A percentile compares a stretch with the other conserved stretches of the same genome.
Evolutionary conservation across 2,113 vertebrate species (phyloP).

Genomic region (Rissa tridactyla): DNA sequence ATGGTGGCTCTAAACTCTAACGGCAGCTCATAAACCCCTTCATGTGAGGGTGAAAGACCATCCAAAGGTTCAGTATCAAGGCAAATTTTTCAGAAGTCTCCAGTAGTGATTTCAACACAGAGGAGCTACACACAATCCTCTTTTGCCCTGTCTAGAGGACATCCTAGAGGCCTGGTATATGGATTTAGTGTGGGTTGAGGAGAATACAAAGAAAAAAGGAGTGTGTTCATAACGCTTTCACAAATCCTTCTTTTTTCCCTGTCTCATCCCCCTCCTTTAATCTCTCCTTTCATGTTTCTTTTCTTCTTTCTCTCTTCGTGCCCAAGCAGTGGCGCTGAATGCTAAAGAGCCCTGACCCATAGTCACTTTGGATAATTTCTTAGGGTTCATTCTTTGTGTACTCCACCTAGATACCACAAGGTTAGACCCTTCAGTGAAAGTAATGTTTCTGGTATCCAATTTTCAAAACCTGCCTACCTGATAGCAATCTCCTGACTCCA

Average conservation of each 20-base stretch:
- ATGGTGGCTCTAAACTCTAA: background rate
- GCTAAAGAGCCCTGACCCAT: background rate
- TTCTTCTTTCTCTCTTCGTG: background rate
- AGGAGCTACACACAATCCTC: background rate
- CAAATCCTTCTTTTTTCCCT: background rate
- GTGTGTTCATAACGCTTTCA: background rate
- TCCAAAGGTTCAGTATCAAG: background rate
- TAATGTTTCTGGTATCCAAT: conserved; percentile 2
- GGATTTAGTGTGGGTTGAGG: background rate
- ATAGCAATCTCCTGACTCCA: background rate
- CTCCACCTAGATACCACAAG: background rate
- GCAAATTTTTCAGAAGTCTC: background rate
- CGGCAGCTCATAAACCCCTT: background rate
- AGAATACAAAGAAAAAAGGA: conserved; percentile 1
- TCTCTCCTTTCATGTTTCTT: conserved; percentile 49
- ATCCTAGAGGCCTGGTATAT: background rate
- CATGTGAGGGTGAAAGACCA: background rate
- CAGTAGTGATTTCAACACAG: background rate
- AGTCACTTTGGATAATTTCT: background rate
- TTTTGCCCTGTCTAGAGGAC: background rate
- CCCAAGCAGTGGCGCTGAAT: conserved; percentile 5
- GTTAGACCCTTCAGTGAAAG: background rate
- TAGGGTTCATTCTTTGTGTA: background rate
- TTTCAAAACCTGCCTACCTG: background rate
- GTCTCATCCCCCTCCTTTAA: conserved; percentile 19